A percentile compares a stretch with the other conserved stretches of the same genome.
These are phyloP conservation scores for Lottia scabra DNA, from an alignment of 2,888 invertebrate species.

Conservation along the genomic window DNA sequence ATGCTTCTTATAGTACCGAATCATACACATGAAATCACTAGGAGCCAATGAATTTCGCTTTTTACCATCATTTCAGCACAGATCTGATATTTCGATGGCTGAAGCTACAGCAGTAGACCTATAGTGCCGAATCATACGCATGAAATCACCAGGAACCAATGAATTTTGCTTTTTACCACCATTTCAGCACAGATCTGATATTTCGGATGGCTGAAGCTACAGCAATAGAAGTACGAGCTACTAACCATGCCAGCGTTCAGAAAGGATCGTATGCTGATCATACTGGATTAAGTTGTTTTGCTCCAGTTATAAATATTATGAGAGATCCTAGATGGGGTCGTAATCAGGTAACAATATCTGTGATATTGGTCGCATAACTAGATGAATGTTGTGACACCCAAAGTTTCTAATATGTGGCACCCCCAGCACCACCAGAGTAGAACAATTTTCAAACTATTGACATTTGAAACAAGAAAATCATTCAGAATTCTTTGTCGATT, in stretches of 20 bases:
- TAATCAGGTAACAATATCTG: conserved; percentile 18
- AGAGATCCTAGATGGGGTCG: conserved; percentile 25
- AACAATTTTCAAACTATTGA: too few relatives aligned
- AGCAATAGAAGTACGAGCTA: not conserved
- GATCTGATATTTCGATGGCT: conserved; percentile 29
- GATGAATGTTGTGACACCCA: too few relatives aligned
- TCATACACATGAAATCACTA: too few relatives aligned
- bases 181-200: not conserved
- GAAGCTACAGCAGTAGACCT: not conserved
- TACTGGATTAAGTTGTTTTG: not conserved
- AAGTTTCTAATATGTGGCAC: too few relatives aligned
- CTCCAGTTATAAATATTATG: not conserved
- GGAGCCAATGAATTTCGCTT: too few relatives aligned
- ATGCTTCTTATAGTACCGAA: too few relatives aligned
- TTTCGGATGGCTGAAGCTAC: not conserved
- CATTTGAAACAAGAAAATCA: too few relatives aligned
- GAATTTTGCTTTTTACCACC: not conserved
- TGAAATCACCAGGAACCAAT: too few relatives aligned
- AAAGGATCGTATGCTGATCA: not conserved
- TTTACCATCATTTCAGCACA: conserved; percentile 31
- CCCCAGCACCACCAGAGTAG: too few relatives aligned
- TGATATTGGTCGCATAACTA: too few relatives aligned
- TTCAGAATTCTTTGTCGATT: too few relatives aligned
- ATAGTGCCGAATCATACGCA: too few relatives aligned
- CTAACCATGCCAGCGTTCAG: not conserved